Evolutionary conservation across 2,797 vertebrate genomes (phyloP).

Genomic region (Melanotaenia boesemani): DNA sequence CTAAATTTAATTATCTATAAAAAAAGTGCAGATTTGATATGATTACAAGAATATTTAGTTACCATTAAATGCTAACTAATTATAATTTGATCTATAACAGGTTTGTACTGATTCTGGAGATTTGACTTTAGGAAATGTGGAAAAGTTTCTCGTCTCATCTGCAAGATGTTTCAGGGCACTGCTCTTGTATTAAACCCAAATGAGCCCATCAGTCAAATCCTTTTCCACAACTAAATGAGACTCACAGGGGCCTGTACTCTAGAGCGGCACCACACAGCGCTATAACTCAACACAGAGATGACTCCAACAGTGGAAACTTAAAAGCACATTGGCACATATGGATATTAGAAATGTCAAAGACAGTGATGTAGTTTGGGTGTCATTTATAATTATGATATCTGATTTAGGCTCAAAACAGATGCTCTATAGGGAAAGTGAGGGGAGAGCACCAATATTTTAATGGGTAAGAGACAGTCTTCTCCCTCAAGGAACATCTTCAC

Average conservation of each 20-base stretch:
- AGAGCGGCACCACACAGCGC: constrained; percentile 47
- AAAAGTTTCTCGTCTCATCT: constrained; percentile 62
- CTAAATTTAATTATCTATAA: constrained; percentile 8
- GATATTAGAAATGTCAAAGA: constrained; percentile 84
- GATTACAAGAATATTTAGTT: neutral
- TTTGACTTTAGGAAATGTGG: constrained; percentile 16
- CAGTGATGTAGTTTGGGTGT: constrained; percentile 80
- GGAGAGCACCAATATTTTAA: constrained; percentile 84
- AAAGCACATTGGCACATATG: constrained; percentile 79
- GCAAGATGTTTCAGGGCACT: constrained; percentile 60
- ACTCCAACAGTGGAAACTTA: constrained; percentile 77
- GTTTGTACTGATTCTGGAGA: constrained; percentile 11
- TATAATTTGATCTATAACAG: constrained; percentile 25
- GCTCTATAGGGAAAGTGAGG: constrained; percentile 61
- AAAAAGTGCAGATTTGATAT: neutral
- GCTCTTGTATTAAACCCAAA: constrained; percentile 68
- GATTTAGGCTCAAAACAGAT: constrained; percentile 73
- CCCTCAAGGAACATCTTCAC: constrained; percentile 86
- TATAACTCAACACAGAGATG: constrained; percentile 78
- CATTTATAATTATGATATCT: constrained; percentile 85
- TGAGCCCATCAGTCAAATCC: constrained; percentile 71
- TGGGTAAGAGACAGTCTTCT: constrained; percentile 82
- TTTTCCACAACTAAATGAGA: constrained; percentile 74
- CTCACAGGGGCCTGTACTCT: constrained; percentile 67
- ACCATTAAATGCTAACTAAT: constrained; percentile 16